Percentiles rank a stretch among this genome's conserved stretches.
These are phyloP conservation scores for Smithornis capensis DNA, from an alignment of 2,113 vertebrate species.

Conservation along the genomic window DNA sequence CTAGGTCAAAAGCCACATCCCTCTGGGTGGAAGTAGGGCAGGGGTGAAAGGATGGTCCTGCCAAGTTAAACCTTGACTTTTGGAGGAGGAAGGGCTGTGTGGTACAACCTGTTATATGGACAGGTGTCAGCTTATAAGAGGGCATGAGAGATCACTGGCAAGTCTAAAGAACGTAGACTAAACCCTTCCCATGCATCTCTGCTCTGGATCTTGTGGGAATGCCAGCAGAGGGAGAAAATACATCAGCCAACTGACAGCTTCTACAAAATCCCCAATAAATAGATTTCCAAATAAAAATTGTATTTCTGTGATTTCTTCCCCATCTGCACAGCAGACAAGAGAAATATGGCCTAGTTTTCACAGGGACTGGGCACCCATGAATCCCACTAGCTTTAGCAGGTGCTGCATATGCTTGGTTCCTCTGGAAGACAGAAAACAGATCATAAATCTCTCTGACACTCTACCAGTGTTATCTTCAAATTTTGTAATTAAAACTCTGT, in stretches of 20 bases:
- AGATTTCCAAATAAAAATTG: not conserved
- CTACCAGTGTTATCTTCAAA: not conserved
- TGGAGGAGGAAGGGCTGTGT: not conserved
- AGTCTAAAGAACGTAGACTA: not conserved
- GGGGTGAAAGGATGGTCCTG: not conserved
- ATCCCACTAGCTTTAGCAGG: not conserved
- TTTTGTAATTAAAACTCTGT: not conserved
- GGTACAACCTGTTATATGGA: fast-evolving
- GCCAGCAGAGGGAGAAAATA: not conserved
- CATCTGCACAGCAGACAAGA: not conserved
- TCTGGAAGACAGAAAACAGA: not conserved
- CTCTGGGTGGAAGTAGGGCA: not conserved
- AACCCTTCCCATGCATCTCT: not conserved
- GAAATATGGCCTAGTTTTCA: not conserved
- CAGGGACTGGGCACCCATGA: not conserved
- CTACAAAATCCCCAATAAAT: not conserved
- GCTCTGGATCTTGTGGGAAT: not conserved
- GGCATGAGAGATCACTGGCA: not conserved
- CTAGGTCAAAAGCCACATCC: fast-evolving
- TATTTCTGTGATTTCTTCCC: not conserved
- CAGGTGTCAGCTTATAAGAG: not conserved
- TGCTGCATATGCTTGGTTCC: not conserved
- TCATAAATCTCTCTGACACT: not conserved
- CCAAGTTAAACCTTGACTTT: not conserved
- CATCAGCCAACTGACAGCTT: not conserved